These are phyloP conservation scores for Falco concolor DNA, from an alignment of 2,797 vertebrate species.

Conservation along the genomic window DNA sequence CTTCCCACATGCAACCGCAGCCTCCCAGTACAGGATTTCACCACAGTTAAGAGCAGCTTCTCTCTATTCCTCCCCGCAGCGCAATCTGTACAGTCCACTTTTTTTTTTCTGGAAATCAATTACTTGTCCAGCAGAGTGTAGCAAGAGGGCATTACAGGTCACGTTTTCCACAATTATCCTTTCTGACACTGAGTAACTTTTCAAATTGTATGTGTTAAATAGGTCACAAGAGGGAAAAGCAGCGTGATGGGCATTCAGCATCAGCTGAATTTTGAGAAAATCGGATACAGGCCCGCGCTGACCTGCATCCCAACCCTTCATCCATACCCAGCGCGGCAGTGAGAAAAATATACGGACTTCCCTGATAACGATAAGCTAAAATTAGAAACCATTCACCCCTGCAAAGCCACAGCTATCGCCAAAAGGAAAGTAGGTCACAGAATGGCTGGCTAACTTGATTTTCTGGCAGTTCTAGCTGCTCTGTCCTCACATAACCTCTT, in stretches of 20 bases:
- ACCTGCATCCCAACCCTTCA: not conserved
- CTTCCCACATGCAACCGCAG: not conserved
- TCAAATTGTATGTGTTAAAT: not conserved
- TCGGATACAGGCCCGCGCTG: fast-evolving
- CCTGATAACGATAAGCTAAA: slow-evolving; percentile 51
- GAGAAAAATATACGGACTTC: slow-evolving; percentile 7
- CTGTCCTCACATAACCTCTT: slow-evolving; percentile 47
- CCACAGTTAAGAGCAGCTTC: not conserved
- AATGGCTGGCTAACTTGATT: slow-evolving; percentile 57
- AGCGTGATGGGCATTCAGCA: not conserved
- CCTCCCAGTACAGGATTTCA: not conserved
- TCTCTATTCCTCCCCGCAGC: not conserved
- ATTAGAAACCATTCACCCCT: slow-evolving; percentile 61
- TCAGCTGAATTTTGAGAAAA: not conserved
- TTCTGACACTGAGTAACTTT: not conserved
- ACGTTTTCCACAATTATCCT: slow-evolving; percentile 26
- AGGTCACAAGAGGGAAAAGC: not conserved
- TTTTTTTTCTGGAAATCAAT: slow-evolving; percentile 15
- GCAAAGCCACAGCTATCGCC: slow-evolving; percentile 47
- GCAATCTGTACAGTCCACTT: not conserved
- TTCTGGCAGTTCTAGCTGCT: slow-evolving; percentile 10
- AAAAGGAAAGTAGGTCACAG: slow-evolving; percentile 64
- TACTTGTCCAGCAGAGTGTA: slow-evolving; percentile 24
- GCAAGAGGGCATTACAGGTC: slow-evolving; percentile 27
- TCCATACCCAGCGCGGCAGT: fast-evolving